phyloP scores from a whole-genome alignment of 30 jellyfish, hydroid and myxozoan genomes.

The Turritopsis rubra region DNA sequence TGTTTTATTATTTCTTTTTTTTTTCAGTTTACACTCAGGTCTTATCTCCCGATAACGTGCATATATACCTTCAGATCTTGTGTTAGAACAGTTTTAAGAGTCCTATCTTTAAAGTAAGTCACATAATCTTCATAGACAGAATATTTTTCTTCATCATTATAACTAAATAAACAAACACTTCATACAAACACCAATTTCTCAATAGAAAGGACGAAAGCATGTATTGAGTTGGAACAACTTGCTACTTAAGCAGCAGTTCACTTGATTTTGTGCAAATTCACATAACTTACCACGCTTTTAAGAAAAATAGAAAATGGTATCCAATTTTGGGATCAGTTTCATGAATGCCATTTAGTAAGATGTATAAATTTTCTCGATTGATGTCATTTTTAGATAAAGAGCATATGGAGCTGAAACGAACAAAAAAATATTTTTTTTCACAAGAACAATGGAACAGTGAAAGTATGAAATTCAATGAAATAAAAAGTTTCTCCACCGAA shows the following conservation, averaged over 20 bases:
- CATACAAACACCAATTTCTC: not conserved
- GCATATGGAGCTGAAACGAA: conserved; percentile 53
- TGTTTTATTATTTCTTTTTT: too few species aligned
- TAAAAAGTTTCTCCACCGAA: conserved; percentile 40
- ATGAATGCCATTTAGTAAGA: conserved; percentile 72
- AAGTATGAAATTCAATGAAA: not conserved
- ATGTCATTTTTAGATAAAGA: conserved; percentile 71
- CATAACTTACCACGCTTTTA: conserved; percentile 81
- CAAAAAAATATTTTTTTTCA: not conserved
- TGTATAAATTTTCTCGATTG: conserved; percentile 69
- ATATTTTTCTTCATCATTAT: conserved; percentile 61
- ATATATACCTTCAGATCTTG: conserved; percentile 78
- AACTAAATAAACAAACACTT: conserved; percentile 39
- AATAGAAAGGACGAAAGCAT: not conserved
- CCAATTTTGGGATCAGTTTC: conserved; percentile 83
- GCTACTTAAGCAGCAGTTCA: not conserved
- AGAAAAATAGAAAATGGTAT: conserved; percentile 73
- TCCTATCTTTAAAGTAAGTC: conserved; percentile 68
- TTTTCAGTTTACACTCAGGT: too few species aligned
- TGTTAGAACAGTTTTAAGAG: conserved; percentile 61
- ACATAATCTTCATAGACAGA: conserved; percentile 77
- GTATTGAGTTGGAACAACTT: not conserved
- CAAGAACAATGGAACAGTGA: not conserved
- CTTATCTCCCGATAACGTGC: too few species aligned
- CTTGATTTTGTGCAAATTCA: not conserved